Percentiles rank a stretch among this genome's conserved stretches.
phyloP scores from a whole-genome alignment of 2,797 vertebrate species.

The Labeo calbasu region DNA sequence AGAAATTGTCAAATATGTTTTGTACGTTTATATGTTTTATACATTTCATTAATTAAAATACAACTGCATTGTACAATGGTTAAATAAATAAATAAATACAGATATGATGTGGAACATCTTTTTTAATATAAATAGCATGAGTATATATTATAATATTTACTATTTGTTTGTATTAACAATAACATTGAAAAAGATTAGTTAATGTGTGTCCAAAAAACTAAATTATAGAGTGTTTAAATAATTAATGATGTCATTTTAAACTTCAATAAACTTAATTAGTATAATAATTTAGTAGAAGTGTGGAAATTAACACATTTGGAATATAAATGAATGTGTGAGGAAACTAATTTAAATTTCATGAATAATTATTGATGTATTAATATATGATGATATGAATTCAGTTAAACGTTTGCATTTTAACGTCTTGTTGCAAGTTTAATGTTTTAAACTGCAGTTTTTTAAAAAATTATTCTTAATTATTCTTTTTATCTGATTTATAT shows the following conservation, averaged over 20 bases:
- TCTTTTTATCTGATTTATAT: neutral
- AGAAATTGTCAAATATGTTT: neutral
- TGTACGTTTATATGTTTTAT: neutral
- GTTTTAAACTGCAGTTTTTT: too few relatives aligned
- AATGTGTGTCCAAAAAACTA: neutral
- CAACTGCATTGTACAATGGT: neutral
- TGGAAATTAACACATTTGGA: neutral
- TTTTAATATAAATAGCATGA: neutral
- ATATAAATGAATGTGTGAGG: neutral
- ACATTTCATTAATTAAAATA: neutral
- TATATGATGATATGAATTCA: neutral
- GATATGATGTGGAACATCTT: neutral
- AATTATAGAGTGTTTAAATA: neutral
- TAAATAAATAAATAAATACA: neutral
- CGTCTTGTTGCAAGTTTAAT: neutral
- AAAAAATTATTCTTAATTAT: neutral
- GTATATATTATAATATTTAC: neutral
- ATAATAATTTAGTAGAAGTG: neutral
- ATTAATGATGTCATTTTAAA: neutral
- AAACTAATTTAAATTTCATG: neutral
- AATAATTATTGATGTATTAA: neutral
- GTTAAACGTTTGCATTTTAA: neutral
- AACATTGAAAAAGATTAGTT: neutral
- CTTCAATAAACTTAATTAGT: neutral
- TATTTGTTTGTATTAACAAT: neutral